These are phyloP conservation scores for Drosophila simulans DNA, from an alignment of 1,140 invertebrate species.

Conservation along the genomic window DNA sequence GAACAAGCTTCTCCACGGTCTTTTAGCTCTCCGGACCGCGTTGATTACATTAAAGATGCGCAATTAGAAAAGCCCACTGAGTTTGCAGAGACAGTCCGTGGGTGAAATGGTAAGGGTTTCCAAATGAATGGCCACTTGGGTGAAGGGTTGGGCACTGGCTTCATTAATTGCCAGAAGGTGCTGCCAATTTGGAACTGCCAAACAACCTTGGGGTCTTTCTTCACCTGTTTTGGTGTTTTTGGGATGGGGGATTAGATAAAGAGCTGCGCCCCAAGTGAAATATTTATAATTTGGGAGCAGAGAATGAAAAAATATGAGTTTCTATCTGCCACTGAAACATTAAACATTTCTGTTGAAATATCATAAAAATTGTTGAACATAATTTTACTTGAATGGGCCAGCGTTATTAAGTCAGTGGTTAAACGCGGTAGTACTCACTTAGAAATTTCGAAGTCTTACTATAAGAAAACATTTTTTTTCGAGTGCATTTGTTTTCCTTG, in stretches of 20 bases:
- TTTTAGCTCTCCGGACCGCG: slow-evolving; percentile 3
- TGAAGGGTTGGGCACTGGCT: neutral
- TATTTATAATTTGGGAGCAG: slow-evolving; percentile 30
- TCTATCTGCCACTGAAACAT: neutral
- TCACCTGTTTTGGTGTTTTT: neutral
- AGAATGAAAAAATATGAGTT: slow-evolving; percentile 1
- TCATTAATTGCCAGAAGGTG: slow-evolving; percentile 68
- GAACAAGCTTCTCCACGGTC: slow-evolving; percentile 4
- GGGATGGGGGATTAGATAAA: slow-evolving; percentile 24
- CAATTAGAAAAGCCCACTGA: slow-evolving; percentile 49
- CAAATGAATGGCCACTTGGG: neutral
- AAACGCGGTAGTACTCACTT: no score
- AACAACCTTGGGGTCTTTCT: neutral
- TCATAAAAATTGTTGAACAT: no score
- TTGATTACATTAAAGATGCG: slow-evolving; percentile 79
- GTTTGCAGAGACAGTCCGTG: slow-evolving; percentile 14
- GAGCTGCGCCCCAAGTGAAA: slow-evolving; percentile 40
- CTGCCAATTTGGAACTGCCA: slow-evolving; percentile 41
- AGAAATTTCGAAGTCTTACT: no score
- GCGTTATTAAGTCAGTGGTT: no score
- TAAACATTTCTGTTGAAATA: neutral
- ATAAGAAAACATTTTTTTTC: neutral
- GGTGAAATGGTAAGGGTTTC: slow-evolving; percentile 38
- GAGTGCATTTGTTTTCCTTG: slow-evolving; percentile 16
- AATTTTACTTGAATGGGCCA: no score